phyloP scores from a whole-genome alignment of 2,888 invertebrate genomes.

The Troglohyphantes excavatus region DNA sequence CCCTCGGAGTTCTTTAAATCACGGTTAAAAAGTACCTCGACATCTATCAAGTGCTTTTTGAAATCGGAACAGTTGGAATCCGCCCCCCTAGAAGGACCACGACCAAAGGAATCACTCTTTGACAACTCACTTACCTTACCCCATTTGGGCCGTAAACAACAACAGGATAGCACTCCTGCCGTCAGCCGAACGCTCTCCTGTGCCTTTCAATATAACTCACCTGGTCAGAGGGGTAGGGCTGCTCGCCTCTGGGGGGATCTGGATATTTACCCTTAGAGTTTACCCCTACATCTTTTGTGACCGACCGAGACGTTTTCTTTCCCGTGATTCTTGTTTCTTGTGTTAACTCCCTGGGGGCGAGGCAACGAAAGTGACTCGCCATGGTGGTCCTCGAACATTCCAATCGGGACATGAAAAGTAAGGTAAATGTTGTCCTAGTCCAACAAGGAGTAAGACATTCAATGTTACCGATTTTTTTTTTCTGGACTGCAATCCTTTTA shows the following conservation, averaged over 20 bases:
- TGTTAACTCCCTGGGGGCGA: neutral
- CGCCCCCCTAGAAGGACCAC: neutral
- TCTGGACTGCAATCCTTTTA: too few relatives aligned
- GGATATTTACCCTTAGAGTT: slow-evolving; percentile 53
- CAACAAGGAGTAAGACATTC: neutral
- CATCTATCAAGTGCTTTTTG: slow-evolving; percentile 48
- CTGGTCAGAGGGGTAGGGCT: slow-evolving; percentile 23
- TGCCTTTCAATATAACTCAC: slow-evolving; percentile 3
- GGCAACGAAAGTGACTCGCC: neutral
- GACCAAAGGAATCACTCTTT: slow-evolving; percentile 19
- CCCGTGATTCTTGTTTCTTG: neutral
- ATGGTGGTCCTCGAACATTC: slow-evolving; percentile 26
- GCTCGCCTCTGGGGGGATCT: neutral
- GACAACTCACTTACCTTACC: slow-evolving; percentile 57
- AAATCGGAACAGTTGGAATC: neutral
- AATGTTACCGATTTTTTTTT: neutral
- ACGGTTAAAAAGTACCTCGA: slow-evolving; percentile 2
- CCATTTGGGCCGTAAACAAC: slow-evolving; percentile 59
- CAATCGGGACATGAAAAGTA: neutral
- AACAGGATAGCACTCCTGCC: slow-evolving; percentile 30
- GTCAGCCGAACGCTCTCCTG: neutral
- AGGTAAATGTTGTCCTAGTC: slow-evolving; percentile 27
- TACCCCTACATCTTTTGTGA: slow-evolving; percentile 19
- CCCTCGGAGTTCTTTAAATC: slow-evolving; percentile 5
- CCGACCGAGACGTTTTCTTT: slow-evolving; percentile 33